phyloP scores from a whole-genome alignment of 1,140 invertebrate genomes.

The Sweltsa coloradensis region DNA sequence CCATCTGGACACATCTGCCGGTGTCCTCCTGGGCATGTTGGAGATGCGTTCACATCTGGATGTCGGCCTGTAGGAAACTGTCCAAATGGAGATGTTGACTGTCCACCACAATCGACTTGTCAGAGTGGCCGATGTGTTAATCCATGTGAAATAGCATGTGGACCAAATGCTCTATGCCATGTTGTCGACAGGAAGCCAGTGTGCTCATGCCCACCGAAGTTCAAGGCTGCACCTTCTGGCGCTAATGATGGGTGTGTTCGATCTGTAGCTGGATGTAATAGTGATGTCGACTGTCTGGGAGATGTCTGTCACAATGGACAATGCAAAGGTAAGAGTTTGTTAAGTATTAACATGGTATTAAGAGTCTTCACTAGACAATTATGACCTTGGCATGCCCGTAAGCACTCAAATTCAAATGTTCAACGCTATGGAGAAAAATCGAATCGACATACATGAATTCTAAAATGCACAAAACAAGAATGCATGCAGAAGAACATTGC shows the following conservation, averaged over 20 bases:
- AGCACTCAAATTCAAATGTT: too few relatives aligned
- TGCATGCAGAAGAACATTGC: too few relatives aligned
- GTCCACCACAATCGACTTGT: slow-evolving; percentile 60
- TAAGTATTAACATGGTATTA: too few relatives aligned
- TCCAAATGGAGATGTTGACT: slow-evolving; percentile 56
- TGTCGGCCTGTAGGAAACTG: slow-evolving; percentile 63
- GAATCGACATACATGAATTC: too few relatives aligned
- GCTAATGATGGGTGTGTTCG: slow-evolving; percentile 61
- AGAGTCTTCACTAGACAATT: too few relatives aligned
- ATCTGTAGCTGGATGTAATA: slow-evolving; percentile 43
- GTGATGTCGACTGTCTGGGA: slow-evolving; percentile 63
- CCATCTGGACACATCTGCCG: slow-evolving; percentile 52
- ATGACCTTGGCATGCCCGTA: too few relatives aligned
- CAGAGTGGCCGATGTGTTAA: slow-evolving; percentile 56
- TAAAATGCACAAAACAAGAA: too few relatives aligned
- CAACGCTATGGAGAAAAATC: too few relatives aligned
- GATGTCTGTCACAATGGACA: slow-evolving; percentile 68
- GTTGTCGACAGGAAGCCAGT: slow-evolving; percentile 57
- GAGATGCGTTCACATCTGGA: slow-evolving; percentile 58
- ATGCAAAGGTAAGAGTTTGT: slow-evolving; percentile 46
- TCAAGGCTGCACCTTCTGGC: slow-evolving; percentile 44
- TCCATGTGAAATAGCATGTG: slow-evolving; percentile 65
- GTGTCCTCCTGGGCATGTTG: slow-evolving; percentile 60
- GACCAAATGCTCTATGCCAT: slow-evolving; percentile 62
- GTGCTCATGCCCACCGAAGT: slow-evolving; percentile 61